Percentiles rank a stretch among this genome's conserved stretches.
Evolutionary conservation across 2,113 vertebrate species (phyloP).

Genomic region (Monarcha castaneiventris): DNA sequence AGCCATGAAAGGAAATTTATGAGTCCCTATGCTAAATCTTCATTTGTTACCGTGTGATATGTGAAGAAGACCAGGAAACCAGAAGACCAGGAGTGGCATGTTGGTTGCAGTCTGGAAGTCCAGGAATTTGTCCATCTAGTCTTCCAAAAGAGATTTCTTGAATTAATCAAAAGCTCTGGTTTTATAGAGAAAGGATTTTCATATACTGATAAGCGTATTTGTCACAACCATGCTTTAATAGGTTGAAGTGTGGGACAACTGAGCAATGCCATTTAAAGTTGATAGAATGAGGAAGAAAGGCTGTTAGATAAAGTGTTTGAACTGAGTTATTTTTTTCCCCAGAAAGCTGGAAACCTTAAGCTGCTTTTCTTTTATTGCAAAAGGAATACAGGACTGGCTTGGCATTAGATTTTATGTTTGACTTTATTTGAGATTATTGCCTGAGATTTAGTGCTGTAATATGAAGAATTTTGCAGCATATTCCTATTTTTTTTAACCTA

Average conservation of each 20-base stretch:
- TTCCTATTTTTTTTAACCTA: not conserved
- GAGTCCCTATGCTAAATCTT: not conserved
- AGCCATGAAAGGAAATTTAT: not conserved
- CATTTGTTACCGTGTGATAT: not conserved
- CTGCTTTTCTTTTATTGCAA: not conserved
- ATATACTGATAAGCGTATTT: not conserved
- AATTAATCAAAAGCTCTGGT: not conserved
- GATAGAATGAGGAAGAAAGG: not conserved
- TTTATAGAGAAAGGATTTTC: not conserved
- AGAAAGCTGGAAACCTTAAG: not conserved
- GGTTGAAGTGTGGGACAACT: not conserved
- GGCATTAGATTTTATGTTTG: not conserved
- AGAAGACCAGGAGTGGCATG: not conserved
- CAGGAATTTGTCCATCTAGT: not conserved
- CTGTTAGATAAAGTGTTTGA: not conserved
- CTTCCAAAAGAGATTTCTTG: not conserved
- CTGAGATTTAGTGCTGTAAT: not conserved
- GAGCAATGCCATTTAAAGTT: not conserved
- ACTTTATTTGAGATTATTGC: not conserved
- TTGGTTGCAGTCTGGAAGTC: not conserved
- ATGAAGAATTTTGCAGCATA: not conserved
- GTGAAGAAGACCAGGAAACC: not conserved
- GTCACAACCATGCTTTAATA: not conserved
- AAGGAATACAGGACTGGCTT: not conserved
- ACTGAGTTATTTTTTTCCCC: not conserved